Percentiles rank a stretch among this genome's conserved stretches.
Evolutionary conservation across 92 coral and sea anemone genomes (phyloP).

Genomic region (Scolanthus callimorphus): DNA sequence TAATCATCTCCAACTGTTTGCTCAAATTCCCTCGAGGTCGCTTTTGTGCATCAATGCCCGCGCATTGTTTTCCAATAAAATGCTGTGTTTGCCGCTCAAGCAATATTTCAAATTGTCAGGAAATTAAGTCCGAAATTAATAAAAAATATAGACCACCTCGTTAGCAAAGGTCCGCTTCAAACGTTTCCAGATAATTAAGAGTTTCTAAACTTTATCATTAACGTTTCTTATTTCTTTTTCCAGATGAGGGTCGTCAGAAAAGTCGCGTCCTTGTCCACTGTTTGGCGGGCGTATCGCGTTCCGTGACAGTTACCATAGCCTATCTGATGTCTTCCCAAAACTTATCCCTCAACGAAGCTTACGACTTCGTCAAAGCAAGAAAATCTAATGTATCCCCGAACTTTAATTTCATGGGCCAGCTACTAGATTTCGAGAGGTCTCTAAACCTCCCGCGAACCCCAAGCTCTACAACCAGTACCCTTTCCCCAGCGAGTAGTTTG

Average conservation of each 20-base stretch:
- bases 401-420: constrained; percentile 98
- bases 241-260: constrained; percentile 88
- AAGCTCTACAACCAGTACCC: constrained; percentile 78
- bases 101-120: no score
- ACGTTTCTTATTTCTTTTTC: constrained; percentile 13
- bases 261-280: constrained; percentile 89
- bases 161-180: no score
- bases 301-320: constrained; percentile 96
- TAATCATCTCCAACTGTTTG: no score
- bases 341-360: constrained; percentile 88
- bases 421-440: constrained; percentile 88
- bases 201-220: background rate
- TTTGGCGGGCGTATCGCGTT: constrained; percentile 92
- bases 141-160: no score
- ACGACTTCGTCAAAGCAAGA: constrained; percentile 94
- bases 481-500: constrained; percentile 78
- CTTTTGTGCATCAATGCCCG: no score
- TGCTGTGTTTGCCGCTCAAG: no score
- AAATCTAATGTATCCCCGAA: constrained; percentile 96
- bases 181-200: constrained; percentile 10
- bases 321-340: constrained; percentile 77
- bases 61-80: no score
- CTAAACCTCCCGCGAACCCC: constrained; percentile 67
- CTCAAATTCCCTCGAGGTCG: no score
- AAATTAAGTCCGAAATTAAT: no score